Base-by-base conservation (phyloP, 2,888 invertebrate genomes). In the Biston betularia region DNA sequence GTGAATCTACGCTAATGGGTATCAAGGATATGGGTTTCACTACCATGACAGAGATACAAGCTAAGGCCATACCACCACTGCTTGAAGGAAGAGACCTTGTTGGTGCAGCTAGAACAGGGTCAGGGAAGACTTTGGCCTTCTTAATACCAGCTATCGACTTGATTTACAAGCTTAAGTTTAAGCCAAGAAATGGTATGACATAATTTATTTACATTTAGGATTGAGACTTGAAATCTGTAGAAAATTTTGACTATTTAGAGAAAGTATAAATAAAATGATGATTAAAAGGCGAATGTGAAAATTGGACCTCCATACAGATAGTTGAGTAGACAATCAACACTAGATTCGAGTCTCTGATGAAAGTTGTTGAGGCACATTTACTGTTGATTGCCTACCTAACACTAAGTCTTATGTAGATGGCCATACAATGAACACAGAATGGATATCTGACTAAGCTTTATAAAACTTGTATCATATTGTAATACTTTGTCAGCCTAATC, bases 41-140 rank as follows among this genome's bases (percentile, higher is more conserved):
- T 5, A 96, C 96, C 34, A 98, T 99, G 98, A 99, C 99, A 4
- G 98, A 98, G 91, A 99, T 99, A 79, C 99, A 97, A 87, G 96
- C 98, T 0, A 97, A 97, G 84, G 95, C 98, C 0, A 97, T 99
- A 82, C 98, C 98, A 0, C 96, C 97, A 14, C 90, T 99, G 45
- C 89, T 99, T 10, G 98, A 98, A 89, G 99, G 99, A 0, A 94
- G 98, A 73, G 99, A 99, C 94, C 90, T 99, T 57, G 97, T 99
- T 45, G 99, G 98, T 50, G 96, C 98, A 44, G 99, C 99, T 0
- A 97, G 97, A 89, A 99, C 99, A 14, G 99, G 99, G 0, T 98
- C 98, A 10, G 99, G 99, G 73, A 99, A 99, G 91, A 99, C 99
- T 0, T 87, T 99, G 63, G 98, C 99, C 0, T 99, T 99, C 83